These are phyloP conservation scores for Papilio helenus DNA, from an alignment of 1,140 invertebrate species.

Conservation along the genomic window DNA sequence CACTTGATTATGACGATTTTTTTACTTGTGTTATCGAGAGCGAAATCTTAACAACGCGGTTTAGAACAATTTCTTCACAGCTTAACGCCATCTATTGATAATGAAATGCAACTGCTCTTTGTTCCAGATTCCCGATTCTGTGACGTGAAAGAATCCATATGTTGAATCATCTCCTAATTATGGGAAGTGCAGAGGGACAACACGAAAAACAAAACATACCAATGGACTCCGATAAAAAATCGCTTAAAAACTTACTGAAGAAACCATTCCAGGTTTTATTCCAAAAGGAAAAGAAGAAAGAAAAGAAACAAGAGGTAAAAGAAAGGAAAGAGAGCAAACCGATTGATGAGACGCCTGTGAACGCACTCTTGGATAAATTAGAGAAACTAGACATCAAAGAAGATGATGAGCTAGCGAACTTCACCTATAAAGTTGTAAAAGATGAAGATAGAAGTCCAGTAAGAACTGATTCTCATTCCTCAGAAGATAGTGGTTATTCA, in stretches of 20 bases:
- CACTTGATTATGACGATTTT: too few species aligned
- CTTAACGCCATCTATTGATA: background rate
- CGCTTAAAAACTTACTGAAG: constrained; percentile 54
- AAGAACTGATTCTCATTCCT: constrained; percentile 63
- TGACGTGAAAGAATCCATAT: constrained; percentile 23
- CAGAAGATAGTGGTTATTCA: constrained; percentile 66
- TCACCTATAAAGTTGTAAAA: constrained; percentile 55
- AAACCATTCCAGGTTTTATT: constrained; percentile 57
- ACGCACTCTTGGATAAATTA: constrained; percentile 52
- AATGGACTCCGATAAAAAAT: constrained; percentile 63
- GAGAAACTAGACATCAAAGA: constrained; percentile 50
- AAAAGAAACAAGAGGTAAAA: constrained; percentile 40
- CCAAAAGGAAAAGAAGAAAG: constrained; percentile 57
- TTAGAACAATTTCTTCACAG: background rate
- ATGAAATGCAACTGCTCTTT: background rate
- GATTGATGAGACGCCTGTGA: constrained; percentile 41
- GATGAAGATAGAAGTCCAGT: constrained; percentile 50
- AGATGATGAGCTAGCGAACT: constrained; percentile 61
- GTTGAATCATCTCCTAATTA: constrained; percentile 44
- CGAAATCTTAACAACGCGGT: background rate
- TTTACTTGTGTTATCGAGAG: background rate
- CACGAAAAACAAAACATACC: constrained; percentile 48
- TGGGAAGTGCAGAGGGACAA: constrained; percentile 55
- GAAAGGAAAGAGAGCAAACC: constrained; percentile 28
- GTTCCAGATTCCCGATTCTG: constrained; percentile 15